These are phyloP conservation scores for Ameiurus melas DNA, from an alignment of 2,113 vertebrate genomes.

Conservation along the genomic window DNA sequence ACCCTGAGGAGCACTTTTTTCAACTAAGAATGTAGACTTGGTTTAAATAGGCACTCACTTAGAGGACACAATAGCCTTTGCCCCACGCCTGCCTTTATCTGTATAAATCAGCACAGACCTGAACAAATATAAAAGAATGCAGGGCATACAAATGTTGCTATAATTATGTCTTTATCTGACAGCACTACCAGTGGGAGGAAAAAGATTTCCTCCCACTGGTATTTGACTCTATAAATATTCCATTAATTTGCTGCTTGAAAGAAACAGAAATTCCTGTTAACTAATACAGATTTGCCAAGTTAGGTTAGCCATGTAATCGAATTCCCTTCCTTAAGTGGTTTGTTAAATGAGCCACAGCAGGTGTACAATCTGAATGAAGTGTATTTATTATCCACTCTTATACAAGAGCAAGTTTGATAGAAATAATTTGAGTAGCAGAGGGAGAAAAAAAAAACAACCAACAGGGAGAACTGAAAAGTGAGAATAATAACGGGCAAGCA, in stretches of 20 bases:
- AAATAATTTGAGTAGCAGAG: background rate
- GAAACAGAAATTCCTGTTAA: conserved; percentile 2
- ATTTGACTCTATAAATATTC: conserved; percentile 31
- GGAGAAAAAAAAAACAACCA: no score
- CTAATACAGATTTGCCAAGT: background rate
- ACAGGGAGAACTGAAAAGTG: background rate
- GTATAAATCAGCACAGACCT: conserved; percentile 16
- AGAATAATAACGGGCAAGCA: background rate
- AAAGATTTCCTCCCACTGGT: conserved; percentile 13
- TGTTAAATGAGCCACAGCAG: background rate
- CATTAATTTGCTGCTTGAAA: background rate
- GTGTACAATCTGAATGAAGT: background rate
- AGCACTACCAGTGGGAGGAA: conserved; percentile 27
- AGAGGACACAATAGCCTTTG: background rate
- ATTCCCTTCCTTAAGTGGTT: background rate
- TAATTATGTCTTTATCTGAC: conserved; percentile 38
- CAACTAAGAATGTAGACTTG: conserved; percentile 3
- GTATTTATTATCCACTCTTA: background rate
- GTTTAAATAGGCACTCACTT: background rate
- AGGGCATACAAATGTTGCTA: conserved; percentile 18
- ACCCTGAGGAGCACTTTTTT: background rate
- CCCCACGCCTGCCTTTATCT: background rate
- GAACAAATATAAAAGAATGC: conserved; percentile 45
- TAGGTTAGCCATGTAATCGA: background rate
- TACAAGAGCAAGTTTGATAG: background rate